These are phyloP conservation scores for Euphonia xanthogaster DNA, from an alignment of 2,797 vertebrate species.

Conservation along the genomic window DNA sequence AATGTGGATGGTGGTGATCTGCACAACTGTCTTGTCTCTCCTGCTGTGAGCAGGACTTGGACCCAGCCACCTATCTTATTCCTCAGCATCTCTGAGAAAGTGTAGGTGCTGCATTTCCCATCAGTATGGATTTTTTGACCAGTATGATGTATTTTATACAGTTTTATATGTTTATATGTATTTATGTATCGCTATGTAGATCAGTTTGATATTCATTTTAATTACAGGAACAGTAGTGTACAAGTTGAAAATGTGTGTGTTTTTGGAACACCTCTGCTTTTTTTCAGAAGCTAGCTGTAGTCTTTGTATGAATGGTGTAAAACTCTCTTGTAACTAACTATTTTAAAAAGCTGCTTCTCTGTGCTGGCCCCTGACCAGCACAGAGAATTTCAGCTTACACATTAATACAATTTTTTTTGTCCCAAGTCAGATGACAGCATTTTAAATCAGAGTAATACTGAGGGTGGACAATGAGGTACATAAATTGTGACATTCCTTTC, in stretches of 20 bases:
- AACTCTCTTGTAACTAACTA: background rate
- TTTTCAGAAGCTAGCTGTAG: background rate
- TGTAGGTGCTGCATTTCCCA: background rate
- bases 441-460: background rate
- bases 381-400: background rate
- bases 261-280: background rate
- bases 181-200: background rate
- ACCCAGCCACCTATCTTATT: background rate
- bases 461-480: background rate
- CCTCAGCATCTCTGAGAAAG: background rate
- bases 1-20: background rate
- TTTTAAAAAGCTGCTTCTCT: background rate
- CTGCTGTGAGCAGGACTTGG: background rate
- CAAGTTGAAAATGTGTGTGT: background rate
- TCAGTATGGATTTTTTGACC: background rate
- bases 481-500: background rate
- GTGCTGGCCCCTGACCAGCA: background rate
- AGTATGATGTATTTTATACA: background rate
- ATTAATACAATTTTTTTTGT: background rate
- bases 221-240: background rate
- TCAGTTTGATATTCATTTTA: background rate
- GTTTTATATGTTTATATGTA: background rate
- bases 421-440: background rate
- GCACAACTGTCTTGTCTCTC: background rate
- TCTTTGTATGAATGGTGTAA: background rate